A percentile compares a stretch with the other conserved stretches of the same genome.
These are phyloP conservation scores for Triplophysa rosa DNA, from an alignment of 2,113 vertebrate species.

Conservation along the genomic window DNA sequence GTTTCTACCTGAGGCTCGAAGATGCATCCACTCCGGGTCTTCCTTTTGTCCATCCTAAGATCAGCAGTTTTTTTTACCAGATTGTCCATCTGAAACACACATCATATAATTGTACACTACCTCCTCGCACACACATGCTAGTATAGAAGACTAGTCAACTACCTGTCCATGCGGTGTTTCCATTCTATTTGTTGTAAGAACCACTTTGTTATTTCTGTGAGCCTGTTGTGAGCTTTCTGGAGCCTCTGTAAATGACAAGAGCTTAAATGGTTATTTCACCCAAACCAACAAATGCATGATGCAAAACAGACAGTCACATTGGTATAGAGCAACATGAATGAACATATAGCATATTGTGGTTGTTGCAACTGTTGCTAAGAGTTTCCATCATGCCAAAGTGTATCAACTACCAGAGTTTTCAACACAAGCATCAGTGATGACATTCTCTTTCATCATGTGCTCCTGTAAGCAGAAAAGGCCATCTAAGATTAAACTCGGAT, in stretches of 20 bases:
- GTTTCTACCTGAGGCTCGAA: conserved; percentile 52
- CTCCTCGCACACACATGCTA: background rate
- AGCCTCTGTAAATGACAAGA: conserved; percentile 28
- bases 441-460: conserved; percentile 40
- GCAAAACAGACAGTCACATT: no score
- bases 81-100: conserved; percentile 68
- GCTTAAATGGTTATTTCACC: no score
- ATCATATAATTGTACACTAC: background rate
- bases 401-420: conserved; percentile 45
- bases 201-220: conserved; percentile 11
- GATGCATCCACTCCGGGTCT: conserved; percentile 82
- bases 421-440: conserved; percentile 50
- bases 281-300: no score
- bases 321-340: no score
- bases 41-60: conserved; percentile 74
- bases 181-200: conserved; percentile 17
- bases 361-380: no score
- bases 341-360: no score
- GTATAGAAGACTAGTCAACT: background rate
- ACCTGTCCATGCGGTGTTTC: conserved; percentile 54
- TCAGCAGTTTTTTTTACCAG: conserved; percentile 75
- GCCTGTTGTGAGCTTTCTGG: conserved; percentile 51
- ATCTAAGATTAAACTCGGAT: background rate
- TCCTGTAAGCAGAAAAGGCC: conserved; percentile 57
- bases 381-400: no score